Evolutionary conservation across 2,797 vertebrate species (phyloP), one percentile per base, ranked within the genome.

Genomic region (Onychomys torridus): DNA sequence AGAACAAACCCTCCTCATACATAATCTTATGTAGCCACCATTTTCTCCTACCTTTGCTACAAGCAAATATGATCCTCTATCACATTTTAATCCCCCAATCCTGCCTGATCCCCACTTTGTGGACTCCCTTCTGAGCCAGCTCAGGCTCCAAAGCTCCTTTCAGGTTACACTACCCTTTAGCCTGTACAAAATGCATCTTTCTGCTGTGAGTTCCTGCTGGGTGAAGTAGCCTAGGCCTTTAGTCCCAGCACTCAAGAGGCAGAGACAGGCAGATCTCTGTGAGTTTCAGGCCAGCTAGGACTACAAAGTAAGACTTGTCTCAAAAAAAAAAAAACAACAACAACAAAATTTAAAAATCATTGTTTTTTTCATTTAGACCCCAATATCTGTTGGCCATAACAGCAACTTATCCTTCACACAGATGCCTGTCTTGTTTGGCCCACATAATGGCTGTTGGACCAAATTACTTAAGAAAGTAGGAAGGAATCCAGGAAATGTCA

Each of bases 381-480:
- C 16, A 91, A 6, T 32, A 37, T 10, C 46, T 75, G 84, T 40
- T 0, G 40, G n/a, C 77, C 12, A 19, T 52, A 11, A 69, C 0
- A 29, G 2, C 12, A 84, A 7, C 11, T 16, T 16, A 6, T 11
- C 17, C 34, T 86, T 57, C 43, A 89, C 16, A 71, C 25, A 83
- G 78, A 83, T n/a, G 19, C 19, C 49, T 71, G 16, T 27, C 65
- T 96, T 84, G 34, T 61, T 93, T 87, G 52, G 57, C 21, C 37
- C 21, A n/a, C 25, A 29, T 32, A 46, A 76, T 46, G 19, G 25
- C 57, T 63, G 75, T 90, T 75, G 63, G 37, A 34, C 19, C 85
- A 1, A 92, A 82, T 91, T 75, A 25, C 67, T 95, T 93, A 79
- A 49, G 49, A 93, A 96, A 93, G 27, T 23, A 82, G 59, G 10